Conservation (phyloP, 2,888 invertebrate species). For the Formica aserva region DNA sequence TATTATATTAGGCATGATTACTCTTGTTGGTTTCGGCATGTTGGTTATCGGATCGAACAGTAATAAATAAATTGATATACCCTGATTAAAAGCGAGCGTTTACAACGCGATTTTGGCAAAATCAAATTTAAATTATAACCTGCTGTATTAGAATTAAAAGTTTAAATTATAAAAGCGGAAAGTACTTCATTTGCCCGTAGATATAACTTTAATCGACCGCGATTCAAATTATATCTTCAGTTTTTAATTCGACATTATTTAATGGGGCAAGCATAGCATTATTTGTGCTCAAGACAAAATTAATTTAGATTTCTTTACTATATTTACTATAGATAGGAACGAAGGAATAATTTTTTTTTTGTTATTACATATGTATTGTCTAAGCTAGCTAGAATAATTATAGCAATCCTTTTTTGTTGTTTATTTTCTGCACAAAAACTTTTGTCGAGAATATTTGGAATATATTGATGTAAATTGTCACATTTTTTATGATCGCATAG, state of each 20-base stretch:
- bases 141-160: conserved; percentile 14
- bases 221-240: conserved; percentile 8
- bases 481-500: neutral
- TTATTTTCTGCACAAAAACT: neutral
- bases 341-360: neutral
- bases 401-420: neutral
- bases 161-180: conserved; percentile 1
- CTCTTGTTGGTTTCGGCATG: neutral
- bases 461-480: neutral
- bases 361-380: neutral
- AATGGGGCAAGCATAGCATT: neutral
- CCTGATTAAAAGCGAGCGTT: neutral
- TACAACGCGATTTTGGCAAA: conserved; percentile 1
- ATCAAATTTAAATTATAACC: conserved; percentile 7
- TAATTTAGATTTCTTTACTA: neutral
- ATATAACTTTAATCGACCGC: conserved; percentile 20
- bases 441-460: neutral
- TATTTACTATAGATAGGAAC: neutral
- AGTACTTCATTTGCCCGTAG: neutral
- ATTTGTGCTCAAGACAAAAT: neutral
- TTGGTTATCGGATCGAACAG: neutral
- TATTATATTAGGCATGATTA: conserved; percentile 17
- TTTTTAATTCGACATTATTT: conserved; percentile 18
- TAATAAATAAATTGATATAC: conserved; percentile 14
- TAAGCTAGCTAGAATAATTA: neutral